Percentiles rank a stretch among this genome's conserved stretches.
These are phyloP conservation scores for Aratinga solstitialis DNA, from an alignment of 2,797 vertebrate genomes.

Conservation along the genomic window DNA sequence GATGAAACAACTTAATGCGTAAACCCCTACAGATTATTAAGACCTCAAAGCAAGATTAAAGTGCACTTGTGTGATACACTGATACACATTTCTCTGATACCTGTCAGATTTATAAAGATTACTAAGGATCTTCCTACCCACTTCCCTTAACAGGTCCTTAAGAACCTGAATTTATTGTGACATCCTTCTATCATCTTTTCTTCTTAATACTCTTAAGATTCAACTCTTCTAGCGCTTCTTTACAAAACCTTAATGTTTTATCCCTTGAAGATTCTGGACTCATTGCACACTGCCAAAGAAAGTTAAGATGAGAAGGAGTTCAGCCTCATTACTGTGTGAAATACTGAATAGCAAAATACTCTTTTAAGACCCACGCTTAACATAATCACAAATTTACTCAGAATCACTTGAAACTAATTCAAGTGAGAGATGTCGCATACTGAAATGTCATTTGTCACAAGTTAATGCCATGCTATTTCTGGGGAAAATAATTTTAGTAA, in stretches of 20 bases:
- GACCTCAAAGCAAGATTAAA: neutral
- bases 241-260: neutral
- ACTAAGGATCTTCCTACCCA: neutral
- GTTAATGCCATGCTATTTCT: slow-evolving; percentile 20
- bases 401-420: slow-evolving; percentile 66
- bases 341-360: slow-evolving; percentile 32
- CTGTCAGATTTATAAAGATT: neutral
- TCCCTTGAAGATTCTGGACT: neutral
- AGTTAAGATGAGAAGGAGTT: slow-evolving; percentile 8
- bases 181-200: neutral
- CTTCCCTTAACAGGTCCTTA: neutral
- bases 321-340: neutral
- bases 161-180: neutral
- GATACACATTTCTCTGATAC: neutral
- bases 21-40: neutral
- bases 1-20: neutral
- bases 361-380: slow-evolving; percentile 4
- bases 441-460: slow-evolving; percentile 59
- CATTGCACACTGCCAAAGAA: neutral
- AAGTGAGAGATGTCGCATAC: slow-evolving; percentile 42
- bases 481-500: slow-evolving; percentile 49
- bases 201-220: neutral
- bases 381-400: slow-evolving; percentile 45
- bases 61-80: neutral
- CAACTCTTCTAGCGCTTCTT: neutral